These are phyloP conservation scores for Drepanosiphum platanoidis DNA, from an alignment of 2,888 invertebrate species.

Conservation along the genomic window DNA sequence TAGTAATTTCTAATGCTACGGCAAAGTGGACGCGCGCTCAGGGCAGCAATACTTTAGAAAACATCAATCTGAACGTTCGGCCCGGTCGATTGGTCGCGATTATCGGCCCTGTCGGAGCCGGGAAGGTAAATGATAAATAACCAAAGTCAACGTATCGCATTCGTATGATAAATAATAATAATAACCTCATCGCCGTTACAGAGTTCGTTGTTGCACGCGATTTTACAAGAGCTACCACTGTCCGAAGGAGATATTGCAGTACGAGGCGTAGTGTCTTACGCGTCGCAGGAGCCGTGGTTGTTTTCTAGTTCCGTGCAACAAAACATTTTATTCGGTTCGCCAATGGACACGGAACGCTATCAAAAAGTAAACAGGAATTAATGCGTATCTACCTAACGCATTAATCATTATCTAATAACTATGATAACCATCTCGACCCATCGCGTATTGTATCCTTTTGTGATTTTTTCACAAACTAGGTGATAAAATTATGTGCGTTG, in stretches of 20 bases:
- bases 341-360: slow-evolving; percentile 78
- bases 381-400: too few relatives aligned
- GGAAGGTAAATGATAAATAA: slow-evolving; percentile 71
- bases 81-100: slow-evolving; percentile 75
- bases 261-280: slow-evolving; percentile 79
- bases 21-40: slow-evolving; percentile 71
- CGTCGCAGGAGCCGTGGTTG: slow-evolving; percentile 89
- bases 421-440: not conserved
- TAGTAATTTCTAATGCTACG: slow-evolving; percentile 67
- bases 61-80: slow-evolving; percentile 70
- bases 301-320: slow-evolving; percentile 86
- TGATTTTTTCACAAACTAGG: slow-evolving; percentile 67
- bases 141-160: not conserved
- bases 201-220: slow-evolving; percentile 77
- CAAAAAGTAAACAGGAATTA: slow-evolving; percentile 68
- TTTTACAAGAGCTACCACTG: slow-evolving; percentile 81
- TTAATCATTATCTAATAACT: not conserved
- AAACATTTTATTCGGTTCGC: slow-evolving; percentile 90
- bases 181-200: too few relatives aligned
- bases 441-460: slow-evolving; percentile 54
- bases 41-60: slow-evolving; percentile 70
- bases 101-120: slow-evolving; percentile 80
- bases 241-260: slow-evolving; percentile 74
- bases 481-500: slow-evolving; percentile 77
- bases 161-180: too few relatives aligned